A percentile compares a stretch with the other conserved stretches of the same genome.
Evolutionary conservation across 2,888 invertebrate species (phyloP).

Genomic region (Polyploca ridens): DNA sequence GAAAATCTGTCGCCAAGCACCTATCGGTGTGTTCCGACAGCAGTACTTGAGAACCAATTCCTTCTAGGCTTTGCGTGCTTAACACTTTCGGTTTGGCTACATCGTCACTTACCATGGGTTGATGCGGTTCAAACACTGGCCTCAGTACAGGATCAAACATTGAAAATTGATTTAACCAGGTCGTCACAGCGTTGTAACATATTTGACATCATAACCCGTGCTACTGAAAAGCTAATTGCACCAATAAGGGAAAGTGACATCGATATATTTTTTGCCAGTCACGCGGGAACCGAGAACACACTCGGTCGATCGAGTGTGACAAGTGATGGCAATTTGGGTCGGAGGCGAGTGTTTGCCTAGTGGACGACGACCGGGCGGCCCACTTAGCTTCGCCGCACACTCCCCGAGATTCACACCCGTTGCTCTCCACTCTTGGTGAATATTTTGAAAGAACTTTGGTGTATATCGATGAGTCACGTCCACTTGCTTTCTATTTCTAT

Average conservation of each 20-base stretch:
- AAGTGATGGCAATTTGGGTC: conserved; percentile 67
- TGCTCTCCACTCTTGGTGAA: background rate
- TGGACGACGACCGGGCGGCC: conserved; percentile 31
- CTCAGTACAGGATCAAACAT: too few relatives aligned
- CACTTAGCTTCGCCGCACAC: conserved; percentile 28
- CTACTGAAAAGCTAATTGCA: conserved; percentile 46
- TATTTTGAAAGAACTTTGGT: conserved; percentile 4
- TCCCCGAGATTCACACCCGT: conserved; percentile 7
- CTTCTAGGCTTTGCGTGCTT: too few relatives aligned
- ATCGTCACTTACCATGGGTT: too few relatives aligned
- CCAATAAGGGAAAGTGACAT: conserved; percentile 55
- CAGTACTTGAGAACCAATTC: too few relatives aligned
- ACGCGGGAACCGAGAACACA: conserved; percentile 56
- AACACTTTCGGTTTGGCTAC: too few relatives aligned
- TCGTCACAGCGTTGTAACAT: background rate
- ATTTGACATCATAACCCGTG: background rate
- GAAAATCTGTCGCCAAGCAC: too few relatives aligned
- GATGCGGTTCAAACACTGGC: too few relatives aligned
- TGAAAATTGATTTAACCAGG: background rate
- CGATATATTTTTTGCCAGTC: conserved; percentile 56
- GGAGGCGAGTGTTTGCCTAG: conserved; percentile 62
- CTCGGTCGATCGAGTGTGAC: conserved; percentile 48
- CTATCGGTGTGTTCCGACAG: too few relatives aligned
- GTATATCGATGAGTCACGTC: background rate
- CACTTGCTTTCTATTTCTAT: background rate